Base-by-base conservation (phyloP, 1,140 invertebrate genomes). In the Orussus abietinus region DNA sequence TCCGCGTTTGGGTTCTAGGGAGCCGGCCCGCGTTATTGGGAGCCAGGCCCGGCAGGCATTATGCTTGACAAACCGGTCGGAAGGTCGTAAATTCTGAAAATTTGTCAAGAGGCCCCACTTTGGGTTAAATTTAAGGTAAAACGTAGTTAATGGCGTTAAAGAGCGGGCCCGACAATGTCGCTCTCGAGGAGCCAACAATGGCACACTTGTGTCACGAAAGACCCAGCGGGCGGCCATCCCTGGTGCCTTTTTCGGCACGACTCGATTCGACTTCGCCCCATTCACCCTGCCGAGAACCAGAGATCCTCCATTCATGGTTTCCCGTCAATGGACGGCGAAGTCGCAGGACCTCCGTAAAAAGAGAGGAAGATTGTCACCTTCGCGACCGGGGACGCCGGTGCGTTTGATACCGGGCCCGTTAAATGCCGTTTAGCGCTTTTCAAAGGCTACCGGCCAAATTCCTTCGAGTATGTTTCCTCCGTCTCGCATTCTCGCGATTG, bases 391-490 rank as follows among this genome's bases (percentile, higher is more conserved):
- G 25, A 26, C 26, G 47, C 51, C 56, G 57, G 55, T 51, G 35
- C 57, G 52, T 62, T 62, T 59, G 60, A 59, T 53, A 56, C 35
- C 40, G 22, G 33, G 38, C 13, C 14, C 22, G 39, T 53, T 49
- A 62, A 62, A 62, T 52, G 55, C 53, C 43, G 51, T 62, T 59
- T 59, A 59, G 55, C 51, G 51, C 54, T 49, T 51, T 50, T 28
- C n/a, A n/a, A n/a, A n/a, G n/a, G n/a, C n/a, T n/a, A n/a, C n/a
- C n/a, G n/a, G n/a, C n/a, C n/a, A n/a, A n/a, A n/a, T n/a, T n/a
- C n/a, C n/a, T n/a, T n/a, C n/a, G n/a, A n/a, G n/a, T n/a, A n/a
- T n/a, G n/a, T n/a, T n/a, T n/a, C n/a, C n/a, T n/a, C n/a, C n/a
- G n/a, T n/a, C n/a, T n/a, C n/a, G n/a, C n/a, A n/a, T n/a, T n/a